Conservation (phyloP, 2,113 vertebrate genomes). For the Chroicocephalus ridibundus region DNA sequence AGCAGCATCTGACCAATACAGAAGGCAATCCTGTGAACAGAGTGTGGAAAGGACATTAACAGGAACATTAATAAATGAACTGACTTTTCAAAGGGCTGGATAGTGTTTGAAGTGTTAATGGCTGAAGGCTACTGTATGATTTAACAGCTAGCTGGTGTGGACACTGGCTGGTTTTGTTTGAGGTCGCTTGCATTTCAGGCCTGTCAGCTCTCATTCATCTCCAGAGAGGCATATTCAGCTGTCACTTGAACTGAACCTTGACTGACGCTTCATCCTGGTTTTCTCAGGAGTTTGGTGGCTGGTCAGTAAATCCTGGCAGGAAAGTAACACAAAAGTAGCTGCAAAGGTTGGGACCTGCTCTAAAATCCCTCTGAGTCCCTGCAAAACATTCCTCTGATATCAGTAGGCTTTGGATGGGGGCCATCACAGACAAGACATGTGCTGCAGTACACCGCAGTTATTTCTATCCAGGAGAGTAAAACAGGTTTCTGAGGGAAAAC, state of each 20-base stretch:
- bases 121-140: constrained; percentile 22
- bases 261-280: constrained; percentile 43
- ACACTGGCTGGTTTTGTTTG: constrained; percentile 36
- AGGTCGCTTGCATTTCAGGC: not conserved
- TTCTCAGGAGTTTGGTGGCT: constrained; percentile 37
- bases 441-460: constrained; percentile 39
- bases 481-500: constrained; percentile 18
- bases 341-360: constrained; percentile 1
- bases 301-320: constrained; percentile 19
- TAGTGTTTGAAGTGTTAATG: constrained; percentile 19
- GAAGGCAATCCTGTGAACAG: not conserved
- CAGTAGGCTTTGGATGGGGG: constrained; percentile 46
- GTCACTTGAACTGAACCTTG: constrained; percentile 44
- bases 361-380: not conserved
- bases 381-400: constrained; percentile 43
- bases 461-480: constrained; percentile 49
- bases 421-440: constrained; percentile 16
- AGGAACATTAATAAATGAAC: constrained; percentile 28
- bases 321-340: constrained; percentile 2
- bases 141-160: constrained; percentile 14
- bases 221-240: constrained; percentile 32
- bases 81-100: not conserved
- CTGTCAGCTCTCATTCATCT: constrained; percentile 5
- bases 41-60: not conserved
- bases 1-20: not conserved